Evolutionary conservation across 2,797 vertebrate species (phyloP).

Genomic region (Spinibarbus caldwelli): DNA sequence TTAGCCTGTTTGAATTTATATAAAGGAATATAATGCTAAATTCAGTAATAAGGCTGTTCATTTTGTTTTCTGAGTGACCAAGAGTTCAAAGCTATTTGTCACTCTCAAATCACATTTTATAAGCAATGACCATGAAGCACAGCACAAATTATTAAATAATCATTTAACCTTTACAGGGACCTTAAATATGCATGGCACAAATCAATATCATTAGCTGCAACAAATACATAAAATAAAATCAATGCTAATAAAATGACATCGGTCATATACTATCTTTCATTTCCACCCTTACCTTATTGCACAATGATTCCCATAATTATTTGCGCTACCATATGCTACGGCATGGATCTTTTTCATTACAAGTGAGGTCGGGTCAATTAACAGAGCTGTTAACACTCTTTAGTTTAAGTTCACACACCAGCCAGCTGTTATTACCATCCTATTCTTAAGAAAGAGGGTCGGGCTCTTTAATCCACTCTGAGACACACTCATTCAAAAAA

Average conservation of each 20-base stretch:
- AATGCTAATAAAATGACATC: conserved; percentile 82
- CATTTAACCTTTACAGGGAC: conserved; percentile 69
- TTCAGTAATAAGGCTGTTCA: not conserved
- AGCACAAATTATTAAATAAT: conserved; percentile 58
- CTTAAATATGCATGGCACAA: conserved; percentile 60
- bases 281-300: conserved; percentile 61
- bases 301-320: conserved; percentile 57
- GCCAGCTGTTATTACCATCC: conserved; percentile 48
- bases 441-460: conserved; percentile 10
- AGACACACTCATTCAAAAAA: conserved; percentile 1
- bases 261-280: conserved; percentile 51
- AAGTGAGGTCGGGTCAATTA: conserved; percentile 67
- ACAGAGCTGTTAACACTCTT: conserved; percentile 69
- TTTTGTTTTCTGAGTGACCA: conserved; percentile 40
- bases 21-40: not conserved
- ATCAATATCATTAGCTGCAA: conserved; percentile 76
- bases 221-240: conserved; percentile 79
- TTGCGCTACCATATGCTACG: conserved; percentile 50
- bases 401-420: conserved; percentile 45
- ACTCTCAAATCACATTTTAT: conserved; percentile 60
- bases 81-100: conserved; percentile 25
- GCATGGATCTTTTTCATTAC: conserved; percentile 58
- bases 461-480: not conserved
- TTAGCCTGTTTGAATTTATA: not conserved
- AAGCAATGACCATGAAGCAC: conserved; percentile 59